These are phyloP conservation scores for Gyrodactylus salaris DNA, from an alignment of 1,140 invertebrate species.

Conservation along the genomic window DNA sequence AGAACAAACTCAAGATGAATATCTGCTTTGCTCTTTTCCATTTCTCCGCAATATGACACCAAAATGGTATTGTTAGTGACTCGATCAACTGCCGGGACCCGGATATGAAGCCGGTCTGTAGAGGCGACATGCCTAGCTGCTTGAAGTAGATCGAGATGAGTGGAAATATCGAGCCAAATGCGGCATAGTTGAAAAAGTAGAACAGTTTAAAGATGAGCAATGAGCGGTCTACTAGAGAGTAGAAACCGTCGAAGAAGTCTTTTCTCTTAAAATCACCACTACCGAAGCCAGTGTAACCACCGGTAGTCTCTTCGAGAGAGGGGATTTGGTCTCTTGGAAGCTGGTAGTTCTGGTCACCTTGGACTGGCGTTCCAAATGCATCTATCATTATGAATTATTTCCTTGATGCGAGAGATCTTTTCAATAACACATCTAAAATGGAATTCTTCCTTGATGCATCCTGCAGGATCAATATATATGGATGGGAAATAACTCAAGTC, in stretches of 20 bases:
- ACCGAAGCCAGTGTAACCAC: neutral
- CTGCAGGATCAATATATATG: too few relatives aligned
- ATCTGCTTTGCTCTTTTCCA: constrained; percentile 29
- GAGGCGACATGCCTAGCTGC: constrained; percentile 82
- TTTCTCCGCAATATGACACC: constrained; percentile 58
- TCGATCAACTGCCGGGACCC: constrained; percentile 57
- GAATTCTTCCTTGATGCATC: too few relatives aligned
- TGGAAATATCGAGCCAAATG: constrained; percentile 83
- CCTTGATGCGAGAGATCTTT: too few relatives aligned
- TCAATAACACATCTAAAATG: too few relatives aligned
- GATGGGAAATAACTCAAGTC: too few relatives aligned
- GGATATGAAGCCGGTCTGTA: constrained; percentile 49
- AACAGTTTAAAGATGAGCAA: constrained; percentile 67
- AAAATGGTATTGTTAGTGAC: constrained; percentile 80
- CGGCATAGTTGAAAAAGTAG: constrained; percentile 97
- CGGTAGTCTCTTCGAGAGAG: neutral
- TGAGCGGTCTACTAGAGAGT: constrained; percentile 31
- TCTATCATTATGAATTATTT: too few relatives aligned
- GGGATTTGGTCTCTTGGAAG: neutral
- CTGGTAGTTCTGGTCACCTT: too few relatives aligned
- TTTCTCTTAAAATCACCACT: neutral
- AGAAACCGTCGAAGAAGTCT: constrained; percentile 7
- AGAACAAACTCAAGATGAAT: constrained; percentile 51
- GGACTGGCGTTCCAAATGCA: too few relatives aligned
- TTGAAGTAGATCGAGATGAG: constrained; percentile 91